phyloP scores from a whole-genome alignment of 92 coral and sea anemone genomes.

The Pocillopora grandis region DNA sequence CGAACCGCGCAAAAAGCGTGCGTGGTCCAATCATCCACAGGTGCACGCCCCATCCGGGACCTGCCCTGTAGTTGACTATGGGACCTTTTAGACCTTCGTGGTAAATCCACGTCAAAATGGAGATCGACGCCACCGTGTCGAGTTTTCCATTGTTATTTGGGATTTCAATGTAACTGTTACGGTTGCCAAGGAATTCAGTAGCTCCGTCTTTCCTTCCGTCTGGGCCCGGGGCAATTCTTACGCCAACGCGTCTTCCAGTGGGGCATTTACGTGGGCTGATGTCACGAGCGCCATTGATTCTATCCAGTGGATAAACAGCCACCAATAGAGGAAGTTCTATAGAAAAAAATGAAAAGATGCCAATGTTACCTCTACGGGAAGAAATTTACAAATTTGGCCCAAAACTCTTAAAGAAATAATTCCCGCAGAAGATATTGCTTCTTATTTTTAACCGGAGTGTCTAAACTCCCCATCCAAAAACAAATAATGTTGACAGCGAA shows the following conservation, averaged over 20 bases:
- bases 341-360: not conserved
- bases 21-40: constrained; percentile 70
- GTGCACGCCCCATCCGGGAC: constrained; percentile 75
- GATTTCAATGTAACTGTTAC: constrained; percentile 76
- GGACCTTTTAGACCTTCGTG: constrained; percentile 72
- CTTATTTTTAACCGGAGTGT: too few relatives aligned
- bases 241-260: constrained; percentile 60
- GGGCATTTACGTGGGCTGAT: constrained; percentile 57
- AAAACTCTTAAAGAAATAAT: too few relatives aligned
- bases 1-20: constrained; percentile 65
- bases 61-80: constrained; percentile 59
- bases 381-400: too few relatives aligned
- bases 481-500: too few relatives aligned
- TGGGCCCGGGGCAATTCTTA: constrained; percentile 68
- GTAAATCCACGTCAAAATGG: constrained; percentile 72
- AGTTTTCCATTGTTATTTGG: constrained; percentile 63
- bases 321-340: constrained; percentile 51
- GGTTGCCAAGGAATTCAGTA: constrained; percentile 64
- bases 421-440: too few relatives aligned
- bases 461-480: too few relatives aligned
- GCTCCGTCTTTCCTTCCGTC: constrained; percentile 68
- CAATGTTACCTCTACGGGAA: not conserved
- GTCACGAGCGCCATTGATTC: constrained; percentile 57
- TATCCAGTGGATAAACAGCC: constrained; percentile 80
- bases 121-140: constrained; percentile 62